Conservation (phyloP, 2,888 invertebrate species). For the Dryobota labecula region DNA sequence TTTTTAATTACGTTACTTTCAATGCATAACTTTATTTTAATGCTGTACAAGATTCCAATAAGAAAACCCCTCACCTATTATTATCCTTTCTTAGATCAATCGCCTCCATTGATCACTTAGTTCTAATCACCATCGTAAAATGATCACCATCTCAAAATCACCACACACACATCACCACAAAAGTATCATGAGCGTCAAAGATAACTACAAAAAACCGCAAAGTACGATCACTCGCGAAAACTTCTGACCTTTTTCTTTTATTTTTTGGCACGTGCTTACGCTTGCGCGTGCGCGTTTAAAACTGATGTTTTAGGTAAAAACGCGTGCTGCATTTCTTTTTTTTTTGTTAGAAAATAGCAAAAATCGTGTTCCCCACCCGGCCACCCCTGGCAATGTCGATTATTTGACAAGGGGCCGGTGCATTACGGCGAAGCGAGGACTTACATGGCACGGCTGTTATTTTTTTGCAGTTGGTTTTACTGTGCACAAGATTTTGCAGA, state of each 20-base stretch:
- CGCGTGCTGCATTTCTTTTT: slow-evolving; percentile 80
- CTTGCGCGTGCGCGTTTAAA: slow-evolving; percentile 85
- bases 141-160: slow-evolving; percentile 31
- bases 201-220: slow-evolving; percentile 13
- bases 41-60: slow-evolving; percentile 72
- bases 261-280: slow-evolving; percentile 79
- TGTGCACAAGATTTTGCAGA: background rate
- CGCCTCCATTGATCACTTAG: slow-evolving; percentile 71
- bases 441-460: slow-evolving; percentile 73
- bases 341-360: slow-evolving; percentile 87
- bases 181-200: slow-evolving; percentile 28
- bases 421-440: slow-evolving; percentile 74
- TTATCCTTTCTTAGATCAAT: slow-evolving; percentile 75
- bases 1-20: too few relatives aligned
- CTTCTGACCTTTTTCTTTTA: slow-evolving; percentile 45
- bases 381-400: slow-evolving; percentile 78
- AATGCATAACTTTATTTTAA: background rate
- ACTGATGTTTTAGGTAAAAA: slow-evolving; percentile 90
- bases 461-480: background rate
- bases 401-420: slow-evolving; percentile 87
- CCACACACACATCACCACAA: slow-evolving; percentile 31
- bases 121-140: slow-evolving; percentile 76
- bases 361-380: slow-evolving; percentile 83
- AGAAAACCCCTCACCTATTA: slow-evolving; percentile 76
- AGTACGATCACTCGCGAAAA: slow-evolving; percentile 47